phyloP scores from a whole-genome alignment of 92 coral and sea anemone species.

The Heteractis magnifica region DNA sequence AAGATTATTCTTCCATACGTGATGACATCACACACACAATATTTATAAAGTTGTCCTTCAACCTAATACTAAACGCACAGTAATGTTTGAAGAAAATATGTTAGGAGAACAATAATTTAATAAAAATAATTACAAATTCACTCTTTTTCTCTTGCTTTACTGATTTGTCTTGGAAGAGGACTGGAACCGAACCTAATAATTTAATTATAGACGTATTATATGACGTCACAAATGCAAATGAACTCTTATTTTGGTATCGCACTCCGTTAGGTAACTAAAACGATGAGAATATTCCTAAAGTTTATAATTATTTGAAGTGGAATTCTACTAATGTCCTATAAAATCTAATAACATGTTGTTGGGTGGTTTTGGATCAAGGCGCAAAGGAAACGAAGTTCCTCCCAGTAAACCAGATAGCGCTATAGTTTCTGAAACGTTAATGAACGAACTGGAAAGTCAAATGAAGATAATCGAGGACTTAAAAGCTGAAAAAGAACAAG shows the following conservation, averaged over 20 bases:
- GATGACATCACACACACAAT: no score
- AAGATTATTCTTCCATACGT: no score
- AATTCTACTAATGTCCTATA: background rate
- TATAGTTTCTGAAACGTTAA: slow-evolving; percentile 70
- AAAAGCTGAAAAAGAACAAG: slow-evolving; percentile 52
- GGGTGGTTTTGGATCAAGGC: slow-evolving; percentile 56
- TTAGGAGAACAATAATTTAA: no score
- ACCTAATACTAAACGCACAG: no score
- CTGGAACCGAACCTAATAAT: background rate
- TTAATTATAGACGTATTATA: background rate
- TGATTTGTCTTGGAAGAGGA: background rate
- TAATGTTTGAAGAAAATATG: no score
- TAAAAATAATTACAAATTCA: no score
- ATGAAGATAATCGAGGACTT: slow-evolving; percentile 57
- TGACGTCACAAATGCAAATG: background rate
- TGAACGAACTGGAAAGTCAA: slow-evolving; percentile 76
- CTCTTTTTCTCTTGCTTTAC: no score
- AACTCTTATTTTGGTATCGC: no score
- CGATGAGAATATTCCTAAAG: background rate
- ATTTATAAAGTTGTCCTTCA: no score
- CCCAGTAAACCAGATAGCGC: slow-evolving; percentile 64
- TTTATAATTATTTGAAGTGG: background rate
- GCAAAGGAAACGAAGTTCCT: slow-evolving; percentile 51
- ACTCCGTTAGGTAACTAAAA: background rate
- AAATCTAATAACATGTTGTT: slow-evolving; percentile 35